phyloP scores from a whole-genome alignment of 2,113 vertebrate genomes.

The Myiopsitta monachus region DNA sequence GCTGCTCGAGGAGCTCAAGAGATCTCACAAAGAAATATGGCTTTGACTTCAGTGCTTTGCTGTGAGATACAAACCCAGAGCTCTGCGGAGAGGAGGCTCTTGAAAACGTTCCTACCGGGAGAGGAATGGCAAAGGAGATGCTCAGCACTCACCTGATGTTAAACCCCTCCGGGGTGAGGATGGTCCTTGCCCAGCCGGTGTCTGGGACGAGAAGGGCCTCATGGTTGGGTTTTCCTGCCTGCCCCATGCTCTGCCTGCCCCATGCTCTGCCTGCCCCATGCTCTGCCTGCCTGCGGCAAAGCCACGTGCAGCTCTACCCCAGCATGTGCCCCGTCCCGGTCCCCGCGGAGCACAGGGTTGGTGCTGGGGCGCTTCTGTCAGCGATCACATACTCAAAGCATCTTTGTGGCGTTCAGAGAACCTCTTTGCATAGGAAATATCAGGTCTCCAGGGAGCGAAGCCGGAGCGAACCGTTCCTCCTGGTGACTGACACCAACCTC shows the following conservation, averaged over 20 bases:
- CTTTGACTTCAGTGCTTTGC: background rate
- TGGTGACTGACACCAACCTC: background rate
- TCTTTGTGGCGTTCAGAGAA: background rate
- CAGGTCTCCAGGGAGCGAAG: slow-evolving; percentile 16
- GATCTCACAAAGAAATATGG: background rate
- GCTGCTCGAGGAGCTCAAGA: slow-evolving; percentile 8
- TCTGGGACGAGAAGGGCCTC: fast-evolving
- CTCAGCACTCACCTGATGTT: background rate
- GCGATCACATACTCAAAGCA: background rate
- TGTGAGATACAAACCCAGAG: background rate
- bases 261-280: background rate
- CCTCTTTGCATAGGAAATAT: background rate
- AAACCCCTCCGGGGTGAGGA: background rate
- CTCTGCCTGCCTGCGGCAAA: background rate
- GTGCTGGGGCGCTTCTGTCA: background rate
- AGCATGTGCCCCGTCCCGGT: background rate
- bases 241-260: background rate
- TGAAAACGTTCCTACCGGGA: background rate
- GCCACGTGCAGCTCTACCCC: background rate
- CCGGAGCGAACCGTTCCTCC: background rate
- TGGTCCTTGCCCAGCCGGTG: background rate
- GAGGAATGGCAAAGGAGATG: background rate
- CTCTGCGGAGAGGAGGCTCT: background rate
- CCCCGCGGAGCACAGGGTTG: background rate
- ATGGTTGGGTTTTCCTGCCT: background rate